These are phyloP conservation scores for Drosophila nebulosa DNA, from an alignment of 1,140 invertebrate species.

Conservation along the genomic window DNA sequence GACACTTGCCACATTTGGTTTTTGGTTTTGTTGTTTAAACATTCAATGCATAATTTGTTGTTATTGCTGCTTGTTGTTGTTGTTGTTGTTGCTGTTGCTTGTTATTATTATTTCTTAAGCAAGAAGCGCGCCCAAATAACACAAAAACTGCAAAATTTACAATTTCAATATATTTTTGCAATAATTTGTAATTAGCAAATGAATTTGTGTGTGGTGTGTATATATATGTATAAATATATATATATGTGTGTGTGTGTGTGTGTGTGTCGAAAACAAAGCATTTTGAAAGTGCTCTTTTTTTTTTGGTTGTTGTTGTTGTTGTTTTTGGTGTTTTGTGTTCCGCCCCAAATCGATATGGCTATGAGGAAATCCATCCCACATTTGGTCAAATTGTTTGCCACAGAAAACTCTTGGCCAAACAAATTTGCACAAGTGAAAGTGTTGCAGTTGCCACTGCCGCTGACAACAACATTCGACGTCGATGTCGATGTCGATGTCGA, in stretches of 20 bases:
- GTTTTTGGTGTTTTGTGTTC: neutral
- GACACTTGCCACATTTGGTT: neutral
- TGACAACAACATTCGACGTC: neutral
- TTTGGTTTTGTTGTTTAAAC: too few relatives aligned
- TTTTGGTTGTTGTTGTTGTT: neutral
- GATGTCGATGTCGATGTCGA: neutral
- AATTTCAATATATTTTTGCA: neutral
- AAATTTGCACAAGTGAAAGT: constrained; percentile 19
- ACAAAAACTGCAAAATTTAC: neutral
- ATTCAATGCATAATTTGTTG: neutral
- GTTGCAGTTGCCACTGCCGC: constrained; percentile 3
- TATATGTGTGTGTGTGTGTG: neutral
- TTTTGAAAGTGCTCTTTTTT: neutral
- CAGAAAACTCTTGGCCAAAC: neutral
- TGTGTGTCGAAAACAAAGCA: neutral
- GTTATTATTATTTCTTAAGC: neutral
- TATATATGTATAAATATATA: too few relatives aligned
- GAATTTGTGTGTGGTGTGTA: neutral
- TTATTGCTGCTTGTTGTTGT: neutral
- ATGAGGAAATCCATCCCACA: neutral
- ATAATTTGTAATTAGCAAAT: neutral
- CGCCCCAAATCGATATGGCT: neutral
- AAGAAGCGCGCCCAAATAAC: neutral
- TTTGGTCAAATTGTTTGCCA: neutral
- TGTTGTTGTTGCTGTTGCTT: neutral